phyloP scores from a whole-genome alignment of 2,113 vertebrate genomes.

The Saimiri boliviensis region DNA sequence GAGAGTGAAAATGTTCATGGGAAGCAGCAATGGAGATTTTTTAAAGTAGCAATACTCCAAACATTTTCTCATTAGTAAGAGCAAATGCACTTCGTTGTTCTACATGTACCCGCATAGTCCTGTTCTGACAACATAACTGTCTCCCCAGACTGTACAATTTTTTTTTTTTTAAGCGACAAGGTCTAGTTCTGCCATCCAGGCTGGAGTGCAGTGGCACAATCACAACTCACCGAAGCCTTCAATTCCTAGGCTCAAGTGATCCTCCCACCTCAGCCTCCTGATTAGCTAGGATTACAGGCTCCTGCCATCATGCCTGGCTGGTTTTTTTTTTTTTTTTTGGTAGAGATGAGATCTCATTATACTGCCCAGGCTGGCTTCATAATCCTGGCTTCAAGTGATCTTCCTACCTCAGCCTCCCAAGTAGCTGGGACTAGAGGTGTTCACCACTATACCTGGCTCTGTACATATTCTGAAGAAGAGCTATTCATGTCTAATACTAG shows the following conservation, averaged over 20 bases:
- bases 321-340: too few species aligned
- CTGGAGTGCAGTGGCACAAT: neutral
- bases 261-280: neutral
- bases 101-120: too few species aligned
- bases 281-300: neutral
- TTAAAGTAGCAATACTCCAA: neutral
- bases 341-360: too few species aligned
- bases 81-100: neutral
- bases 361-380: too few species aligned
- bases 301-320: neutral
- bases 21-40: neutral
- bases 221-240: too few species aligned
- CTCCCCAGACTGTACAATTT: neutral
- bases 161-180: neutral
- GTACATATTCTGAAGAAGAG: neutral
- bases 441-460: neutral
- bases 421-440: neutral
- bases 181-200: neutral
- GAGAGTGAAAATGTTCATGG: neutral
- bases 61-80: neutral
- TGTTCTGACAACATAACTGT: neutral
- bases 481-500: neutral
- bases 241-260: neutral
- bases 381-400: too few species aligned
- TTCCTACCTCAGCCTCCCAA: neutral